Base-by-base conservation (phyloP, 2,888 invertebrate species). In the Alsophila aescularia region DNA sequence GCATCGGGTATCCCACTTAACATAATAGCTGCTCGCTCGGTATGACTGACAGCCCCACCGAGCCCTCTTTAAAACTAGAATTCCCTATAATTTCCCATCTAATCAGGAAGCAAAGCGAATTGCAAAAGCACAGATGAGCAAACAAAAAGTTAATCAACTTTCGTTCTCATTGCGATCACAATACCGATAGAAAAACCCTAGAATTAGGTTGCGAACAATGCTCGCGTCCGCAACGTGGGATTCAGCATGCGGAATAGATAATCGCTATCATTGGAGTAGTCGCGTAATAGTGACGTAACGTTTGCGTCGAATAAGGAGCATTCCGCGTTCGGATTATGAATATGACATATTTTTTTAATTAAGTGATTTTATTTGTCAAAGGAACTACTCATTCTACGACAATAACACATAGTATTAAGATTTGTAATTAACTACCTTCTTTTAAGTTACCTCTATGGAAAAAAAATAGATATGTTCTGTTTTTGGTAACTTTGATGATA, bases 141-240 rank as follows among this genome's bases (percentile, higher is more conserved):
- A 57, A 63, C 62, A 61, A 58, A 56, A 58, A 57, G 52, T 43
- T 54, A 52, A 60, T 62, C 55, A 57, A 62, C 66, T 67, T 64
- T 67, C 66, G 35, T 51, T 56, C 55, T 51, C 55, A 56, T 56
- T 41, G 50, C 27, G 39, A 56, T 52, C 51, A 61, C 56, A 55
- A 45, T 57, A 52, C 47, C 37, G 55, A 55, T 51, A 60, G 66
- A 72, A 73, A 76, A 76, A 75, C 75, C 73, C 71, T 74, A 69
- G 70, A 75, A 72, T 73, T 72, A 65, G 72, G 66, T 65, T 66
- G 48, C 41, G 52, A 55, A 67, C 67, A 66, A 66, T 64, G 61
- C 54, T 49, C 57, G 55, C 44, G 43, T 50, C n/a, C 52, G 54
- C 43, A 50, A 53, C 36, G 58, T 66, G 67, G 58, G 66, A 67